Evolutionary conservation across 2,797 vertebrate genomes (phyloP).

Genomic region (Sphenodon punctatus): DNA sequence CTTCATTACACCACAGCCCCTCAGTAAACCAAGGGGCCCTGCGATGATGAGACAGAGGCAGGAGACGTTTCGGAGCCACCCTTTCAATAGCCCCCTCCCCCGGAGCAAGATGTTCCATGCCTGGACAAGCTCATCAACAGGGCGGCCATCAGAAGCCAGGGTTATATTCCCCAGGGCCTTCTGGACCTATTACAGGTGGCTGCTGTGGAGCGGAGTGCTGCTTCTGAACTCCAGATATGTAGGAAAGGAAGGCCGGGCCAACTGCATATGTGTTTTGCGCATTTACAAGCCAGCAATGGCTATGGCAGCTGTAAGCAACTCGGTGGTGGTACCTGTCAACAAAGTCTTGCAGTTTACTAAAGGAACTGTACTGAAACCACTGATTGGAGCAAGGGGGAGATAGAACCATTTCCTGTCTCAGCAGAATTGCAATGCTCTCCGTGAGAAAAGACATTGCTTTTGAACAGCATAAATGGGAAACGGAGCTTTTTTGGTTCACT

Average conservation of each 20-base stretch:
- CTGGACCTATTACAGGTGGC: neutral
- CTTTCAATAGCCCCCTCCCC: no score
- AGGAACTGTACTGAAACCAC: rapidly evolving
- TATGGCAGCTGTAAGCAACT: neutral
- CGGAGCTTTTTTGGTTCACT: neutral
- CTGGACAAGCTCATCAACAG: no score
- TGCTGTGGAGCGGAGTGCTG: neutral
- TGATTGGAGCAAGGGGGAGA: neutral
- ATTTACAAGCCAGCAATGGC: neutral
- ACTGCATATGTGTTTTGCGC: conserved; percentile 29
- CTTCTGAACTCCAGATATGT: neutral
- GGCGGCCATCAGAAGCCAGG: no score
- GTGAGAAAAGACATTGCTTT: neutral
- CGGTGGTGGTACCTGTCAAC: no score
- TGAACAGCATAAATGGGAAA: rapidly evolving
- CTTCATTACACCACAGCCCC: no score
- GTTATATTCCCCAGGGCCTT: no score
- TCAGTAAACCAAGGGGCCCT: no score
- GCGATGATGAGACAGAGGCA: no score
- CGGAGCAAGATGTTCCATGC: no score
- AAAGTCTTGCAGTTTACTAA: neutral
- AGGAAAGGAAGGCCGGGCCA: neutral
- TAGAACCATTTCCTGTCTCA: neutral
- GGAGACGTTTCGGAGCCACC: no score
- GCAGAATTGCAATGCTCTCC: rapidly evolving